Conservation (phyloP, 2,113 vertebrate genomes). For the Morphnarchus princeps region DNA sequence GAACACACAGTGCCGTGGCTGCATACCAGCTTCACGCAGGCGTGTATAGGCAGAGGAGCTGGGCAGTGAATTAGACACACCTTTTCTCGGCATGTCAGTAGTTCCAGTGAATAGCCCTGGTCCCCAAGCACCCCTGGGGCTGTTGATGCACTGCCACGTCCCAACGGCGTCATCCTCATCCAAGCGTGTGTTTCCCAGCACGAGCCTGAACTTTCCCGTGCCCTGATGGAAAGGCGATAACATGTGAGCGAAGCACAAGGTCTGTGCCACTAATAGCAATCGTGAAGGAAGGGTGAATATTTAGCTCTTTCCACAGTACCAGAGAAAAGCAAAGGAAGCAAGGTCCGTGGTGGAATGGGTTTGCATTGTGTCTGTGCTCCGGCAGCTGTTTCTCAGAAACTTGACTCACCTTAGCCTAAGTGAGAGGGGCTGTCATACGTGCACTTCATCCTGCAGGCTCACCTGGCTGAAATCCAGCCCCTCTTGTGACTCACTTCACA, state of each 20-base stretch:
- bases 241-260: background rate
- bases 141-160: background rate
- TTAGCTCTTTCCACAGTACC: background rate
- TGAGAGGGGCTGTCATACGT: rapidly evolving
- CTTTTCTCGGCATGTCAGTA: background rate
- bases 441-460: background rate
- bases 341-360: background rate
- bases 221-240: background rate
- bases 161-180: background rate
- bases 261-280: background rate
- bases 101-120: background rate
- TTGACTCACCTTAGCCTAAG: rapidly evolving
- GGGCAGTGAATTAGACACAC: background rate
- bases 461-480: background rate
- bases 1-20: background rate
- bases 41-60: background rate
- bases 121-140: background rate
- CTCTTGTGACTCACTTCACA: background rate
- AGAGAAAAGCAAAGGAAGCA: background rate
- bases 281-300: background rate
- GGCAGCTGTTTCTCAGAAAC: background rate
- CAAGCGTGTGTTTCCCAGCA: background rate
- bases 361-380: background rate
- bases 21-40: background rate
- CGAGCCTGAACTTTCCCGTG: background rate